Evolutionary conservation across 2,113 vertebrate species (phyloP).

Genomic region (Thunnus maccoyii): DNA sequence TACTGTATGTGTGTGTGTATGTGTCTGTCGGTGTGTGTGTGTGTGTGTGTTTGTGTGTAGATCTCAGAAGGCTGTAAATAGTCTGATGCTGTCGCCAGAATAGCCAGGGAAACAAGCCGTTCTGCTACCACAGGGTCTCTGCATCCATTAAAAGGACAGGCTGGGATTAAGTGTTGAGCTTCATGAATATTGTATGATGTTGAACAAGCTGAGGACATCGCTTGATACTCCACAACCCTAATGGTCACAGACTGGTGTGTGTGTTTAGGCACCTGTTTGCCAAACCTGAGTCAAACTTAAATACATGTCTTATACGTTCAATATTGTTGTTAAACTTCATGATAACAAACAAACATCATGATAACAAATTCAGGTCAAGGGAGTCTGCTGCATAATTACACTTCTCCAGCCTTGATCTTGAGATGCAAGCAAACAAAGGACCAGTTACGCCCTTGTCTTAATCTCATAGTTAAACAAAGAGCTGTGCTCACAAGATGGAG

Average conservation of each 20-base stretch:
- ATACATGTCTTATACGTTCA: neutral
- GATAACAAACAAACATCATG: slow-evolving; percentile 24
- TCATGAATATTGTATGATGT: slow-evolving; percentile 75
- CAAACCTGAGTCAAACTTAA: slow-evolving; percentile 7
- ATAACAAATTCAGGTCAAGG: slow-evolving; percentile 43
- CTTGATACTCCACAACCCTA: slow-evolving; percentile 34
- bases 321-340: neutral
- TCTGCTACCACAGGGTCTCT: slow-evolving; percentile 61
- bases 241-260: slow-evolving; percentile 32
- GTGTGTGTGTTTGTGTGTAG: slow-evolving; percentile 27
- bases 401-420: slow-evolving; percentile 19
- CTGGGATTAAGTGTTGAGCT: slow-evolving; percentile 72
- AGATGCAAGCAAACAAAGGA: slow-evolving; percentile 50
- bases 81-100: slow-evolving; percentile 66
- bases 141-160: slow-evolving; percentile 68
- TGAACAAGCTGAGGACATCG: slow-evolving; percentile 61
- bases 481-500: slow-evolving; percentile 11
- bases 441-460: slow-evolving; percentile 37
- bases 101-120: slow-evolving; percentile 62
- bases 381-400: slow-evolving; percentile 31
- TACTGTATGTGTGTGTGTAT: slow-evolving; percentile 24
- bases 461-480: slow-evolving; percentile 57
- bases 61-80: slow-evolving; percentile 74
- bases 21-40: neutral
- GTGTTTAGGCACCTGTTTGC: slow-evolving; percentile 39